Conservation (phyloP, 2,888 invertebrate species). For the Podotricha telesiphe region DNA sequence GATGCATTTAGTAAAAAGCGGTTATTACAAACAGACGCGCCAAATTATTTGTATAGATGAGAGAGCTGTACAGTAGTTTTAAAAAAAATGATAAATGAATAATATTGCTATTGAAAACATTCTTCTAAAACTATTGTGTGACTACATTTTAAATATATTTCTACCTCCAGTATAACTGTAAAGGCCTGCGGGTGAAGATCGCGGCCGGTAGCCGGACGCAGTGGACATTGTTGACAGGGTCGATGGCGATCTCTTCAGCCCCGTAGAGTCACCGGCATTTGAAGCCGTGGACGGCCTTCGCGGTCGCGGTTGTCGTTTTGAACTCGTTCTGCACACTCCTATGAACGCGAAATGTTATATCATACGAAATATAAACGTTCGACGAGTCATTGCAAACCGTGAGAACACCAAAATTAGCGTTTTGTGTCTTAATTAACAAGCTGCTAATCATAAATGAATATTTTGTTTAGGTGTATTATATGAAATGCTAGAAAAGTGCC, state of each 20-base stretch:
- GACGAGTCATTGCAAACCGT: not conserved
- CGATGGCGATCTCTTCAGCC: constrained; percentile 70
- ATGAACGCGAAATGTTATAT: constrained; percentile 41
- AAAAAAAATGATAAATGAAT: no score
- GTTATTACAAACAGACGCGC: no score
- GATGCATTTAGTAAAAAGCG: no score
- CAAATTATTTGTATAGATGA: no score
- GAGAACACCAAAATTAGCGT: not conserved
- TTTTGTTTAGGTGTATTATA: not conserved
- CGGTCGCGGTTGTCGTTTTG: constrained; percentile 77
- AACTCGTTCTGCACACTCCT: constrained; percentile 80
- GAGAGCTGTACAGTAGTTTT: no score
- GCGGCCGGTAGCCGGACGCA: constrained; percentile 84
- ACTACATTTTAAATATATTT: not conserved
- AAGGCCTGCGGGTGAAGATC: constrained; percentile 91
- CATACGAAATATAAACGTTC: not conserved
- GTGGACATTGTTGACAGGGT: constrained; percentile 77
- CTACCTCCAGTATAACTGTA: constrained; percentile 87
- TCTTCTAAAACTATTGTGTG: not conserved
- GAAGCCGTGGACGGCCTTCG: constrained; percentile 70
- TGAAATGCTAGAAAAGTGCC: not conserved
- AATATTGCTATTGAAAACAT: no score
- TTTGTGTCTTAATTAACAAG: not conserved
- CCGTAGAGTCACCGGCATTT: constrained; percentile 57
- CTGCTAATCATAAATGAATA: not conserved